Evolutionary conservation across 1,140 invertebrate genomes (phyloP), one percentile per base, ranked within the genome.

Genomic region (Orussus abietinus): DNA sequence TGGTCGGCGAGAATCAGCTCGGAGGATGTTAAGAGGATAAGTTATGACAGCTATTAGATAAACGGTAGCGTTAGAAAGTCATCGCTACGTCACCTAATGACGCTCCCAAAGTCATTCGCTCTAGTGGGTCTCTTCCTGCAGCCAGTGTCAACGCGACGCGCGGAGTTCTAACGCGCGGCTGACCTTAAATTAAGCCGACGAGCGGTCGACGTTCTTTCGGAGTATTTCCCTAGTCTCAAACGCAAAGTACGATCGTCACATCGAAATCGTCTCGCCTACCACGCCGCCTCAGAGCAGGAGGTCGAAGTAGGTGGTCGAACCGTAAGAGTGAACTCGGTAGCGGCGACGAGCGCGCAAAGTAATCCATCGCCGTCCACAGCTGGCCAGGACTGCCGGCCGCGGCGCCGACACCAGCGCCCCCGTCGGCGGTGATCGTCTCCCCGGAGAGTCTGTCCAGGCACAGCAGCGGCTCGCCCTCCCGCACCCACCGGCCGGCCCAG

Each of bases 361-460:
- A n/a, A n/a, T n/a, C n/a, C n/a, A n/a, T n/a, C n/a, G n/a, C n/a
- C n/a, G n/a, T 32, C 7, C 12, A 12, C 42, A 74, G 71, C 51
- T 74, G 71, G 71, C 71, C 71, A 47, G 66, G 71, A 57, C 47
- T 74, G 36, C 64, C 69, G 32, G 66, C 61, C 42, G 57, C 66
- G 0, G 55, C 84, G 34, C 83, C 84, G 18, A 85, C 84, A 26
- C 84, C 86, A 9, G 81, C 83, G 5, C 82, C 80, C 9, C 78
- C 81, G 9, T 79, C 76, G 38, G 81, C 83, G 17, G 79, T 84
- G n/a, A 77, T 87, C 47, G 84, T 86, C 42, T 85, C 83, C 20
- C 84, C 85, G 21, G 81, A 82, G 72, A 84, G 83, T 28, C 75
- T 84, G 38, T 78, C 82, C 57, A 72, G 76, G 62, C 75, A 77